These are phyloP conservation scores for Bradypus variegatus DNA, from an alignment of 2,797 vertebrate species.

Conservation along the genomic window DNA sequence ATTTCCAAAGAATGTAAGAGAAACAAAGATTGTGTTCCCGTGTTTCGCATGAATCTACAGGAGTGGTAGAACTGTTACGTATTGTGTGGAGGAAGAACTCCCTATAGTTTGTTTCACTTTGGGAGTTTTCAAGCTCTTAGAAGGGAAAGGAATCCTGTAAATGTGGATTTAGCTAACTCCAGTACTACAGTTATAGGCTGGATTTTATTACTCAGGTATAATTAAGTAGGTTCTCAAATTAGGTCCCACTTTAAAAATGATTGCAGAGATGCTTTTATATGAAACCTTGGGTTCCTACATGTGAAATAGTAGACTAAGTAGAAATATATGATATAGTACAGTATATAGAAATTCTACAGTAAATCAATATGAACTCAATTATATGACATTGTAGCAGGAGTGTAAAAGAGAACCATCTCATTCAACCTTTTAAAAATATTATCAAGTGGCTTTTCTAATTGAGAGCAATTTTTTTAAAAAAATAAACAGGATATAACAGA, in stretches of 20 bases:
- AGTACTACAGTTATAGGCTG: neutral
- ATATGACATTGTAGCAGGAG: neutral
- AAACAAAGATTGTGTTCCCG: neutral
- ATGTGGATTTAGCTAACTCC: neutral
- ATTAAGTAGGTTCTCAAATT: slow-evolving; percentile 19
- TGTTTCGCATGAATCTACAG: neutral
- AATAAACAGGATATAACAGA: neutral
- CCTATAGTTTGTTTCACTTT: neutral
- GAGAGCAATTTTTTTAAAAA: neutral
- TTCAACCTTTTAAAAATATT: neutral
- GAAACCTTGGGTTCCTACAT: neutral
- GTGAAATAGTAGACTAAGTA: neutral
- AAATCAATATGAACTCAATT: slow-evolving; percentile 25
- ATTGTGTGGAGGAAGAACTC: neutral
- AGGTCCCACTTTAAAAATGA: neutral
- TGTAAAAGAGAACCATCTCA: neutral
- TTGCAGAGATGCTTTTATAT: neutral
- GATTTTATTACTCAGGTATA: neutral
- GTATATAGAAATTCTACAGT: neutral
- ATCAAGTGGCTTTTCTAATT: neutral
- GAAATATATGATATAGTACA: neutral
- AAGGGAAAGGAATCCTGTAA: neutral
- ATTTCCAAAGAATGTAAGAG: neutral
- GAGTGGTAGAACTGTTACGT: neutral
- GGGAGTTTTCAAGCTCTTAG: neutral